Evolutionary conservation across 2,797 vertebrate genomes (phyloP).

Genomic region (Enteromius viviparus): DNA sequence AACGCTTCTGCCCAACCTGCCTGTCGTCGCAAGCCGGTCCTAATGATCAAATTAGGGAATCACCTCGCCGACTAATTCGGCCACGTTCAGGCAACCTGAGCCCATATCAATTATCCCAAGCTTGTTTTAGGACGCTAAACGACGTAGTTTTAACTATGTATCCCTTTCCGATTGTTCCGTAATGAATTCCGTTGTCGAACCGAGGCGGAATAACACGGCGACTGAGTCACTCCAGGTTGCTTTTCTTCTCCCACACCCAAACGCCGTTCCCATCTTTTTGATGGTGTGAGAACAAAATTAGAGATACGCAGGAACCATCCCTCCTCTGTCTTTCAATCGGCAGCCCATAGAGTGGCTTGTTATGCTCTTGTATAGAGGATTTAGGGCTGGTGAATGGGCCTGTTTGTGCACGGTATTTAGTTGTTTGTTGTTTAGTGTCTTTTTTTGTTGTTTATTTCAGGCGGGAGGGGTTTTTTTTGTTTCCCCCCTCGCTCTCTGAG

Average conservation of each 20-base stretch:
- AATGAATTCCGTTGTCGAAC: constrained; percentile 29
- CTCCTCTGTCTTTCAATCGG: constrained; percentile 51
- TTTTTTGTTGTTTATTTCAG: constrained; percentile 64
- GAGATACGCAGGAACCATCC: constrained; percentile 53
- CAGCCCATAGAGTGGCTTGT: constrained; percentile 58
- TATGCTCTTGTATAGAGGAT: constrained; percentile 57
- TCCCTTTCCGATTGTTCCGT: constrained; percentile 15
- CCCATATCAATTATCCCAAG: not conserved
- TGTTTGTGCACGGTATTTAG: constrained; percentile 64
- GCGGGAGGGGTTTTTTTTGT: constrained; percentile 59
- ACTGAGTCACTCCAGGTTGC: constrained; percentile 52
- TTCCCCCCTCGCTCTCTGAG: constrained; percentile 74
- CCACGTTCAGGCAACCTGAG: constrained; percentile 12
- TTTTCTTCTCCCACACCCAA: constrained; percentile 45
- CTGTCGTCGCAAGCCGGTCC: constrained; percentile 41
- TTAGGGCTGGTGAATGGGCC: constrained; percentile 57
- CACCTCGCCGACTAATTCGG: constrained; percentile 57
- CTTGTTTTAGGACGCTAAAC: not conserved
- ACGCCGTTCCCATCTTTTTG: constrained; percentile 37
- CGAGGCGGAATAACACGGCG: constrained; percentile 9
- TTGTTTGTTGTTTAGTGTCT: constrained; percentile 63
- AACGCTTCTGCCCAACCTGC: constrained; percentile 51
- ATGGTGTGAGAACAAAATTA: constrained; percentile 63
- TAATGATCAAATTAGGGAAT: constrained; percentile 65
- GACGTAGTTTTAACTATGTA: not conserved